phyloP scores from a whole-genome alignment of 2,797 vertebrate species.

The Lepidocolaptes lacrymiger region DNA sequence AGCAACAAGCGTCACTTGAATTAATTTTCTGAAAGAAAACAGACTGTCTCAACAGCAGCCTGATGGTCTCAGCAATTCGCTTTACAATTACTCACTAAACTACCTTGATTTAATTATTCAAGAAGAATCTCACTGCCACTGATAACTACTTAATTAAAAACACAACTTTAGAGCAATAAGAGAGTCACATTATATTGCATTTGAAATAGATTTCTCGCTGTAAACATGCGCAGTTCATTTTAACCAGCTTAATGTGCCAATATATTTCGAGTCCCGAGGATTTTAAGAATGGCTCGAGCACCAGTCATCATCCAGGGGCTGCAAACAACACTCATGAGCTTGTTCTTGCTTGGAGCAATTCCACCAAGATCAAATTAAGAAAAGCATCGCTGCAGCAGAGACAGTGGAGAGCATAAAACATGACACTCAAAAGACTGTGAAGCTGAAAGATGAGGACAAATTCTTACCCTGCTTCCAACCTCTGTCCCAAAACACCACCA shows the following conservation, averaged over 20 bases:
- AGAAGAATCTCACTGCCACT: slow-evolving; percentile 42
- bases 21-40: slow-evolving; percentile 59
- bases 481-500: rapidly evolving
- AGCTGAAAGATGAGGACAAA: neutral
- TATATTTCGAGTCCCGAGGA: neutral
- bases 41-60: slow-evolving; percentile 28
- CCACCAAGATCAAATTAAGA: slow-evolving; percentile 17
- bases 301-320: neutral
- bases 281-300: slow-evolving; percentile 17
- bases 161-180: slow-evolving; percentile 65
- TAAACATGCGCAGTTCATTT: slow-evolving; percentile 53
- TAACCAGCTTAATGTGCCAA: neutral
- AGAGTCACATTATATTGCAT: slow-evolving; percentile 24
- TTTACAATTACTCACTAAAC: slow-evolving; percentile 67
- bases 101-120: slow-evolving; percentile 72
- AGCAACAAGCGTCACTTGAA: neutral
- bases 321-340: neutral
- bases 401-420: neutral
- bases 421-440: neutral
- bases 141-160: slow-evolving; percentile 69
- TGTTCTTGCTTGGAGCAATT: slow-evolving; percentile 7
- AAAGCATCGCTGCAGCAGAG: neutral
- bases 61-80: slow-evolving; percentile 50
- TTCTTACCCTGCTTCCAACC: neutral
- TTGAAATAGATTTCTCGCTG: slow-evolving; percentile 39